Evolutionary conservation across 2,797 vertebrate genomes (phyloP).

Genomic region (Crossoptilon crossoptilon): DNA sequence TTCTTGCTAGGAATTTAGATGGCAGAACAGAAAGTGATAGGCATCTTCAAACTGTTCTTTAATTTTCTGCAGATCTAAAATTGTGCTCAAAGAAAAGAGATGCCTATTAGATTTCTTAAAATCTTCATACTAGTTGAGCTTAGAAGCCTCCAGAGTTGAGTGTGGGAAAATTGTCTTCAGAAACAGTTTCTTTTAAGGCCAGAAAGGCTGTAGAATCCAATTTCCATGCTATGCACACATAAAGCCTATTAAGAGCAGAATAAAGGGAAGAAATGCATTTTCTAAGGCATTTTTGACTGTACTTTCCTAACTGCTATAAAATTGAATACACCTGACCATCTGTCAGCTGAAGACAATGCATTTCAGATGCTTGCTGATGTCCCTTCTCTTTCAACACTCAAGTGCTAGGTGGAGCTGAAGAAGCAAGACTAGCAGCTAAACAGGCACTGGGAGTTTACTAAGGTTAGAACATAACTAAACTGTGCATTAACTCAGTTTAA

Average conservation of each 20-base stretch:
- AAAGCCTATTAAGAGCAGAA: background rate
- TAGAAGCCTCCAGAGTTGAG: background rate
- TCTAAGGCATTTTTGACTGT: background rate
- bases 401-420: background rate
- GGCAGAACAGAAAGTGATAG: background rate
- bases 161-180: background rate
- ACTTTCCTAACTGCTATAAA: background rate
- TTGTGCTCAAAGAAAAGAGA: background rate
- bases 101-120: background rate
- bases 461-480: background rate
- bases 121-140: background rate
- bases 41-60: background rate
- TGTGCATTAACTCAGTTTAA: background rate
- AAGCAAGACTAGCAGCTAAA: background rate
- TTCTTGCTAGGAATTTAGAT: background rate
- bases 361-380: background rate
- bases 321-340: background rate
- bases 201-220: background rate
- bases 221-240: accelerated
- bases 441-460: background rate
- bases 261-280: background rate
- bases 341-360: background rate
- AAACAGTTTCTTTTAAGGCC: background rate
- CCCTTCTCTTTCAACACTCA: background rate
- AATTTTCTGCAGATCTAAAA: background rate